phyloP scores from a whole-genome alignment of 2,797 vertebrate species.

The Phrynocephalus guinanensis region DNA sequence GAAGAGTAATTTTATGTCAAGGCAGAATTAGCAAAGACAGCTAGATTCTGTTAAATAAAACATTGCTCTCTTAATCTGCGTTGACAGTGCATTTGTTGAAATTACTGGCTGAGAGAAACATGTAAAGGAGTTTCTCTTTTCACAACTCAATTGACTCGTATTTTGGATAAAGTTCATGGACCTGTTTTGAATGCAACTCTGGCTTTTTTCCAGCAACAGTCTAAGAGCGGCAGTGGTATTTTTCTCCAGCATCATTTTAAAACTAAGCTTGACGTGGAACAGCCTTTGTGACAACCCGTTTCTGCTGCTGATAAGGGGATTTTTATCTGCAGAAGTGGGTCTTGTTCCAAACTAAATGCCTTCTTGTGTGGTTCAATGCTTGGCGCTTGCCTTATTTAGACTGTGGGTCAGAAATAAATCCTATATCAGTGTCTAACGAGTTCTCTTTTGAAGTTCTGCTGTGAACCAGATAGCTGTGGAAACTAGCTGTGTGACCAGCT shows the following conservation, averaged over 20 bases:
- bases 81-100: constrained; percentile 66
- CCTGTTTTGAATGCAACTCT: constrained; percentile 55
- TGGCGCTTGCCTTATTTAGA: constrained; percentile 47
- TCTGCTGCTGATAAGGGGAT: constrained; percentile 55
- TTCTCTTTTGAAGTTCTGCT: constrained; percentile 48
- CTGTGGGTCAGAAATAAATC: constrained; percentile 52
- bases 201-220: constrained; percentile 63
- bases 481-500: constrained; percentile 48
- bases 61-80: constrained; percentile 62
- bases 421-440: constrained; percentile 49
- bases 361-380: constrained; percentile 45
- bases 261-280: constrained; percentile 64
- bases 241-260: constrained; percentile 67
- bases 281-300: constrained; percentile 60
- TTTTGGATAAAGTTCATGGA: constrained; percentile 68
- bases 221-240: constrained; percentile 55
- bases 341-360: constrained; percentile 49
- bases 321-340: constrained; percentile 62
- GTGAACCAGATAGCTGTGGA: constrained; percentile 44
- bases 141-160: constrained; percentile 52
- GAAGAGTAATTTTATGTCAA: neutral
- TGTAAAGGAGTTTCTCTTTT: constrained; percentile 44
- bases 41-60: constrained; percentile 58
- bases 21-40: constrained; percentile 53
- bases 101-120: constrained; percentile 66